Conservation (phyloP, 2,797 vertebrate genomes). For the Clarias pachynema region DNA sequence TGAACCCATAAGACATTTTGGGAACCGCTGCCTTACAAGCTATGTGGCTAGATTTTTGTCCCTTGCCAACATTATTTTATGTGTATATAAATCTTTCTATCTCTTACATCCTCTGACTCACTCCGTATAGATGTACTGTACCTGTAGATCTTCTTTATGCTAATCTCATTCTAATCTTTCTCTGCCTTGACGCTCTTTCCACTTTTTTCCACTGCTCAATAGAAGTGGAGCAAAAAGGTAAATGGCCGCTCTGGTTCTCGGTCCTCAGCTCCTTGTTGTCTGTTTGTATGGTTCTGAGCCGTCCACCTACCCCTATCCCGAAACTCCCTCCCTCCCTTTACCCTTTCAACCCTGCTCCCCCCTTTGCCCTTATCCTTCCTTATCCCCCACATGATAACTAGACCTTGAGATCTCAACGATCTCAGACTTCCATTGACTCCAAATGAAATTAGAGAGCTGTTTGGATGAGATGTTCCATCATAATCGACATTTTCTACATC, state of each 20-base stretch:
- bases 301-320: slow-evolving; percentile 69
- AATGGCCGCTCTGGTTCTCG: slow-evolving; percentile 90
- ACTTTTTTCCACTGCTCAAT: slow-evolving; percentile 96
- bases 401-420: slow-evolving; percentile 44
- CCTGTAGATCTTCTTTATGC: slow-evolving; percentile 73
- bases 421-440: slow-evolving; percentile 32
- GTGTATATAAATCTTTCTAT: slow-evolving; percentile 58
- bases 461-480: slow-evolving; percentile 35
- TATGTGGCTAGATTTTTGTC: slow-evolving; percentile 58
- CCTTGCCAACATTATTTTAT: slow-evolving; percentile 70
- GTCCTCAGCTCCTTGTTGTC: slow-evolving; percentile 94
- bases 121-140: slow-evolving; percentile 67
- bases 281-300: slow-evolving; percentile 90
- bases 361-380: slow-evolving; percentile 58
- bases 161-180: slow-evolving; percentile 95
- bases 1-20: slow-evolving; percentile 7
- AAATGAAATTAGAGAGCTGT: slow-evolving; percentile 41
- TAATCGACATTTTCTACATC: slow-evolving; percentile 27
- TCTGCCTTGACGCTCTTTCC: slow-evolving; percentile 93
- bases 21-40: not conserved
- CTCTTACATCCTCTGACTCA: slow-evolving; percentile 78
- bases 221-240: slow-evolving; percentile 99
- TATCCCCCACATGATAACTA: slow-evolving; percentile 54
- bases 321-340: slow-evolving; percentile 35
- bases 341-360: slow-evolving; percentile 5